These are phyloP conservation scores for Pogonomyrmex californicus DNA, from an alignment of 1,140 invertebrate species.

Conservation along the genomic window DNA sequence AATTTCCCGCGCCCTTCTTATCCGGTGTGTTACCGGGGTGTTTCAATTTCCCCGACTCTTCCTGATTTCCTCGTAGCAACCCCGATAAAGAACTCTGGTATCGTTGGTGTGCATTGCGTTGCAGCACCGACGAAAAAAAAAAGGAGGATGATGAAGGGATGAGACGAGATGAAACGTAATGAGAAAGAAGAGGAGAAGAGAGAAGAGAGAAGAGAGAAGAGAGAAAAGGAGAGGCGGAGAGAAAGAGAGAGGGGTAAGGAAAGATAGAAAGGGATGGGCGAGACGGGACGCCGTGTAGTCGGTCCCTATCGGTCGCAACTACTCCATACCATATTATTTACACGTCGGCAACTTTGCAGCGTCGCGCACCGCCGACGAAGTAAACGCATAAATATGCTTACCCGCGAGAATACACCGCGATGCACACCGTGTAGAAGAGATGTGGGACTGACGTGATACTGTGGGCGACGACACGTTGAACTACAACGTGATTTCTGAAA, in stretches of 20 bases:
- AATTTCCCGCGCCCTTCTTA: slow-evolving; percentile 6
- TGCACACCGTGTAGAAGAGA: background rate
- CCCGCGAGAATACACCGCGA: slow-evolving; percentile 61
- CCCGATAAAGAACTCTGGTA: slow-evolving; percentile 14
- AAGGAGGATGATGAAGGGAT: slow-evolving; percentile 8
- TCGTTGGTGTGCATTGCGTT: slow-evolving; percentile 5
- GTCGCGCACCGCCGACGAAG: slow-evolving; percentile 24
- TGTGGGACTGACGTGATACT: slow-evolving; percentile 6
- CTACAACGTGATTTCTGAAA: slow-evolving; percentile 73
- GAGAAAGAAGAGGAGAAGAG: background rate
- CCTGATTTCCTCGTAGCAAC: slow-evolving; percentile 23
- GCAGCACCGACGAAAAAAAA: background rate
- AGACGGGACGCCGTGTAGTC: slow-evolving; percentile 43
- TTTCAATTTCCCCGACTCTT: slow-evolving; percentile 49
- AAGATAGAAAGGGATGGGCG: slow-evolving; percentile 53
- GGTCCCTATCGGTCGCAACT: slow-evolving; percentile 66
- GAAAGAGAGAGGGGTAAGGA: slow-evolving; percentile 47
- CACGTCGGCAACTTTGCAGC: slow-evolving; percentile 77
- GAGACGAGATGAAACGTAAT: slow-evolving; percentile 31
- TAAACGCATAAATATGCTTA: slow-evolving; percentile 71
- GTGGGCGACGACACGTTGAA: slow-evolving; percentile 64
- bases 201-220: slow-evolving; percentile 14
- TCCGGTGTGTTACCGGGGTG: background rate
- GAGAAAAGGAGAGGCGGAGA: slow-evolving; percentile 53
- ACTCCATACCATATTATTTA: slow-evolving; percentile 78